phyloP scores from a whole-genome alignment of 2,888 invertebrate species.

The Drosophila greeni region DNA sequence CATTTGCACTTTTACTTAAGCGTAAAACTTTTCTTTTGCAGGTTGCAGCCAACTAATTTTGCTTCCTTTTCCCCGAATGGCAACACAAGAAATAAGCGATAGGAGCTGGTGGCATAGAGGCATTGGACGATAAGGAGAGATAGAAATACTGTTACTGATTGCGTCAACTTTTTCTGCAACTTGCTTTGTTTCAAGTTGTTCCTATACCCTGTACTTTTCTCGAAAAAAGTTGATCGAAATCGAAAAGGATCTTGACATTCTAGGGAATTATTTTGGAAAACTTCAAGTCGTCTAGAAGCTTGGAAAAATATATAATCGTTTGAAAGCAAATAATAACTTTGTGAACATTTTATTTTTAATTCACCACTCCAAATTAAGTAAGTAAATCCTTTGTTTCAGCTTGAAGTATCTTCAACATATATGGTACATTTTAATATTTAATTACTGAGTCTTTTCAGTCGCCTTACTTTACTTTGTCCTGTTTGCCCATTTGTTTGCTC shows the following conservation, averaged over 20 bases:
- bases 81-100: constrained; percentile 11
- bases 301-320: background rate
- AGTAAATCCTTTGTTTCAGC: background rate
- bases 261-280: background rate
- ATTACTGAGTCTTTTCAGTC: background rate
- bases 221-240: background rate
- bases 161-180: constrained; percentile 60
- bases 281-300: background rate
- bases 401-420: background rate
- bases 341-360: background rate
- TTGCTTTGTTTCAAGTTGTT: constrained; percentile 59
- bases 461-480: background rate
- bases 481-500: constrained; percentile 4
- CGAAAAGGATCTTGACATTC: background rate
- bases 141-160: constrained; percentile 57
- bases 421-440: background rate
- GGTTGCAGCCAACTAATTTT: constrained; percentile 68
- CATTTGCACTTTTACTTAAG: constrained; percentile 70
- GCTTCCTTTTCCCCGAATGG: constrained; percentile 37
- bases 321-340: background rate
- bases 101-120: constrained; percentile 9
- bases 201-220: constrained; percentile 9
- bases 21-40: constrained; percentile 65
- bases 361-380: background rate
- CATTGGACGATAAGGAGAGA: constrained; percentile 1